These are phyloP conservation scores for Istiophorus platypterus DNA, from an alignment of 2,113 vertebrate genomes.

Conservation along the genomic window DNA sequence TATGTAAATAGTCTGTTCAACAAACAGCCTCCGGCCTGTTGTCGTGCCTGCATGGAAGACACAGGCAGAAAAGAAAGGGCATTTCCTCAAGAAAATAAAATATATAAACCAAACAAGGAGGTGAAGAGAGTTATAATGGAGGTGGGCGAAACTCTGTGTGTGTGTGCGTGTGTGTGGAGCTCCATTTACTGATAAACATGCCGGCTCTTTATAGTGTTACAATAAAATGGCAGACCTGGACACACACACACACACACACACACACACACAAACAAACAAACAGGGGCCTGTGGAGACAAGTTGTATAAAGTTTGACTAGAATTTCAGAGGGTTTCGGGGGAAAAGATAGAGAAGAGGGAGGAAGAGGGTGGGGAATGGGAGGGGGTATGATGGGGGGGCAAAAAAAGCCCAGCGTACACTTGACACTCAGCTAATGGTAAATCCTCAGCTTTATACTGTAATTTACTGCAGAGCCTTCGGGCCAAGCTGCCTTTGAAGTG, in stretches of 20 bases:
- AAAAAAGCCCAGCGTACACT: constrained; percentile 59
- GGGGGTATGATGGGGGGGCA: constrained; percentile 10
- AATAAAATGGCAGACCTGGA: constrained; percentile 64
- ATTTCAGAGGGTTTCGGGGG: constrained; percentile 55
- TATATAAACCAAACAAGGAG: constrained; percentile 57
- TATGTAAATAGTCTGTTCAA: constrained; percentile 64
- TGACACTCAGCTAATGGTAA: constrained; percentile 80
- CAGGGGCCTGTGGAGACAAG: constrained; percentile 40
- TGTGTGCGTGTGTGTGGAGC: constrained; percentile 65
- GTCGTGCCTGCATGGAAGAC: constrained; percentile 43
- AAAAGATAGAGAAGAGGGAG: constrained; percentile 18
- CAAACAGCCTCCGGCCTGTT: constrained; percentile 60
- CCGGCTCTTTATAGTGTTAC: constrained; percentile 71
- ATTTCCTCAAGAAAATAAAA: constrained; percentile 28
- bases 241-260: constrained; percentile 46
- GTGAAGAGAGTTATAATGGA: constrained; percentile 67
- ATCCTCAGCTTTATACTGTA: constrained; percentile 81
- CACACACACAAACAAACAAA: too few species aligned
- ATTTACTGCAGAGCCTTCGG: constrained; percentile 81
- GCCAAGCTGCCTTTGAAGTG: constrained; percentile 84
- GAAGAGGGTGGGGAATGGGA: background rate
- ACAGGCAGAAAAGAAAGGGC: constrained; percentile 36
- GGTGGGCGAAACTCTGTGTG: too few species aligned
- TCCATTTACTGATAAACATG: constrained; percentile 78
- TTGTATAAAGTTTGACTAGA: constrained; percentile 65